Conservation (phyloP, 2,797 vertebrate species). For the Rhincodon typus region DNA sequence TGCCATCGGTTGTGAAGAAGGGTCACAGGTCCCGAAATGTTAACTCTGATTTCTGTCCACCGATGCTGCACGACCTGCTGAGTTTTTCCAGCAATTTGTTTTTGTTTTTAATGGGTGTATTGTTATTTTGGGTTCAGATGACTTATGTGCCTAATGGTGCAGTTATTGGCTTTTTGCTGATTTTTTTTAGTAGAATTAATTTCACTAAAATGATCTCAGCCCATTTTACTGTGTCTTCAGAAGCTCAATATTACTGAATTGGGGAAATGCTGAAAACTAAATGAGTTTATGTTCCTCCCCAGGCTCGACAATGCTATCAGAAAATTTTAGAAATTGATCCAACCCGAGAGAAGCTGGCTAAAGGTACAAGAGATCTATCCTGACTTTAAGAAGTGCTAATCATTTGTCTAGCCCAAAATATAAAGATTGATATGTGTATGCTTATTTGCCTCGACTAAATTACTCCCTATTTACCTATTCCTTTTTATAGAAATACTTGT, state of each 20-base stretch:
- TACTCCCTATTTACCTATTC: background rate
- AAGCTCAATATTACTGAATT: background rate
- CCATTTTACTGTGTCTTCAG: background rate
- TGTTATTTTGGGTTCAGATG: background rate
- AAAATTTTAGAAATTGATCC: constrained; percentile 70
- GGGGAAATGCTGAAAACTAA: constrained; percentile 28
- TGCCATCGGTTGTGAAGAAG: no score
- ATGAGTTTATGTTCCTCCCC: constrained; percentile 40
- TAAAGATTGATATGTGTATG: constrained; percentile 37
- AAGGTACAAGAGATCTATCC: constrained; percentile 56
- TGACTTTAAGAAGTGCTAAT: constrained; percentile 14
- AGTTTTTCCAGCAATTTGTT: no score
- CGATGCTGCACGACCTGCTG: no score
- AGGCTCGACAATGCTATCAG: constrained; percentile 74
- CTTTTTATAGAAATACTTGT: background rate
- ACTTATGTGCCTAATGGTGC: background rate
- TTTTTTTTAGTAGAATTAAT: no score
- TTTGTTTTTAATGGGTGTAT: background rate
- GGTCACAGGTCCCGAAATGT: no score
- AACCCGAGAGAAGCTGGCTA: constrained; percentile 56
- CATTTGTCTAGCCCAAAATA: background rate
- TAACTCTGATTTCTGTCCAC: no score
- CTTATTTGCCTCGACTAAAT: constrained; percentile 33
- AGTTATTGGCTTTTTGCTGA: background rate
- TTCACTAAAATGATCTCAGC: no score